Conservation (phyloP, 2,113 vertebrate genomes). For the Campylorhamphus procurvoides region DNA sequence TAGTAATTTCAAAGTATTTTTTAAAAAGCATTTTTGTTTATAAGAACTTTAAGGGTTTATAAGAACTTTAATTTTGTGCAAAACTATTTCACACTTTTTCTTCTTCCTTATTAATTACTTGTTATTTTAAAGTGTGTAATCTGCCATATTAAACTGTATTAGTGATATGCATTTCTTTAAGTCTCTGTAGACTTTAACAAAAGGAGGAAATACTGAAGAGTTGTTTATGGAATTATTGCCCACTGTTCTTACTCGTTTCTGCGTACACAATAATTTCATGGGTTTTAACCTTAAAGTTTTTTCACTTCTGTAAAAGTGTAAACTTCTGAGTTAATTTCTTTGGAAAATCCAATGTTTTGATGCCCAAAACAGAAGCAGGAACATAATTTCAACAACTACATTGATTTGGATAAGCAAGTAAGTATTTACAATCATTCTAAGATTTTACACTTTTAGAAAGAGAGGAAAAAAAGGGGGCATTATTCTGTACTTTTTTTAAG, state of each 20-base stretch:
- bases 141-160: neutral
- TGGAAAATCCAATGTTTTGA: neutral
- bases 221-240: neutral
- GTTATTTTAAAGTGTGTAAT: neutral
- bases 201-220: neutral
- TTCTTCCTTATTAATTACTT: neutral
- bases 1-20: neutral
- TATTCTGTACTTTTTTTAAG: neutral
- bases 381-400: neutral
- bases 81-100: neutral
- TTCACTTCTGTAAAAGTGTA: neutral
- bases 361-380: neutral
- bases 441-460: neutral
- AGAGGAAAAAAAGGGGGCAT: neutral
- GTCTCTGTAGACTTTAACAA: neutral
- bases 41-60: neutral
- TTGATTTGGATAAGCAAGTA: neutral
- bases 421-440: neutral
- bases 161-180: neutral
- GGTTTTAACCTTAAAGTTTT: neutral
- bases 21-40: neutral
- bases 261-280: neutral
- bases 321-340: neutral
- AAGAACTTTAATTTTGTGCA: neutral
- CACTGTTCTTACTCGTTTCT: neutral